Evolutionary conservation across 2,888 invertebrate genomes (phyloP).

Genomic region (Cantharis rufa): DNA sequence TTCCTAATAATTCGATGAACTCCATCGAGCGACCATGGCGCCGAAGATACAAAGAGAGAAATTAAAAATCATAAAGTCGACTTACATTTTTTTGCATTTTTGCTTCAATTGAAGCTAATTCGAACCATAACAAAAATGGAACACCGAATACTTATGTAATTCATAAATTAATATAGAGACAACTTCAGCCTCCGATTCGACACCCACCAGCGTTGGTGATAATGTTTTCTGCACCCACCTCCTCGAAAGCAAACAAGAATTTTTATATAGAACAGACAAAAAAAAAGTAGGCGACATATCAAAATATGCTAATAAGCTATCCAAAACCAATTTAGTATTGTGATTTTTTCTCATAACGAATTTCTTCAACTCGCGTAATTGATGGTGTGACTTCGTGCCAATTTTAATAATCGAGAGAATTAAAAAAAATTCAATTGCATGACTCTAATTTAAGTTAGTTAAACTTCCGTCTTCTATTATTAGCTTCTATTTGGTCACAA

Average conservation of each 20-base stretch:
- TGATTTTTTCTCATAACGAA: not conserved
- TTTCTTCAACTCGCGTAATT: not conserved
- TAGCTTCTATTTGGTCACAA: not conserved
- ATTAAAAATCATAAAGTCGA: not conserved
- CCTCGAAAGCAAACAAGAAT: not conserved
- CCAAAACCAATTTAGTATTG: not conserved
- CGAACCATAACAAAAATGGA: constrained; percentile 2
- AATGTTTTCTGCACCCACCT: not conserved
- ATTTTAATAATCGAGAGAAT: not conserved
- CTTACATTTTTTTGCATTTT: not conserved
- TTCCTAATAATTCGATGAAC: no score
- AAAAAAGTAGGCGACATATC: constrained; percentile 1
- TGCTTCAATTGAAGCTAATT: not conserved
- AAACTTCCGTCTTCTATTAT: not conserved
- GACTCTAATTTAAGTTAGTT: not conserved
- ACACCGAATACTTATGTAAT: not conserved
- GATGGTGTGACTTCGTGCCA: not conserved
- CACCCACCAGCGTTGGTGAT: not conserved
- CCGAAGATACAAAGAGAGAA: not conserved
- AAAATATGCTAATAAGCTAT: not conserved
- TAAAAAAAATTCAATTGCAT: not conserved
- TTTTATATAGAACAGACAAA: not conserved
- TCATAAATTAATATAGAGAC: not conserved
- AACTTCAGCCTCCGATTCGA: not conserved
- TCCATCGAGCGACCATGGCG: no score